Percentiles rank a stretch among this genome's conserved stretches.
These are phyloP conservation scores for Drosophila cardini DNA, from an alignment of 1,140 invertebrate genomes.

Conservation along the genomic window DNA sequence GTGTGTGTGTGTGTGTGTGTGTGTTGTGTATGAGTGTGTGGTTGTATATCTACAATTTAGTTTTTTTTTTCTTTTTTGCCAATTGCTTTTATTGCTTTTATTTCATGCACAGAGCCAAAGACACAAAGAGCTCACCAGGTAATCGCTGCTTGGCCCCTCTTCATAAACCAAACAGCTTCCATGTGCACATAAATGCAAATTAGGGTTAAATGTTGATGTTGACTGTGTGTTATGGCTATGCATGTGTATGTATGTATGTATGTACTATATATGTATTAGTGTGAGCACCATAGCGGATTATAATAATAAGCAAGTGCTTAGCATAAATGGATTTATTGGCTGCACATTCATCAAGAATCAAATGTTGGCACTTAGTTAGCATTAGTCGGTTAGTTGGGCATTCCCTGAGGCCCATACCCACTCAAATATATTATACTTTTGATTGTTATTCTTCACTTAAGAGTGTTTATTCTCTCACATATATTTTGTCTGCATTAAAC, in stretches of 20 bases:
- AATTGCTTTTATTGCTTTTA: slow-evolving; percentile 78
- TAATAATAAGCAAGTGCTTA: slow-evolving; percentile 82
- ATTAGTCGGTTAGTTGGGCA: slow-evolving; percentile 46
- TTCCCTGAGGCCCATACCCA: not conserved
- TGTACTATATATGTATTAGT: slow-evolving; percentile 12
- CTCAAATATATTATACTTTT: not conserved
- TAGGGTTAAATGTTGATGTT: slow-evolving; percentile 75
- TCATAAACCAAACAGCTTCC: slow-evolving; percentile 45
- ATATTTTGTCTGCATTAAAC: too few species aligned
- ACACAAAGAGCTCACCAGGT: slow-evolving; percentile 61
- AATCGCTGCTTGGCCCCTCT: slow-evolving; percentile 44
- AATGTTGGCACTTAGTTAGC: slow-evolving; percentile 57
- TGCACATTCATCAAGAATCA: slow-evolving; percentile 73
- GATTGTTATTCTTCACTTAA: not conserved
- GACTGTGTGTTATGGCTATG: slow-evolving; percentile 31
- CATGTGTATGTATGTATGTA: slow-evolving; percentile 26
- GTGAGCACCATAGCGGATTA: slow-evolving; percentile 61
- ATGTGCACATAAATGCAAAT: slow-evolving; percentile 78
- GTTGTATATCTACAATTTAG: slow-evolving; percentile 33
- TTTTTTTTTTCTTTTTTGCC: slow-evolving; percentile 57
- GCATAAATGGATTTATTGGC: slow-evolving; percentile 77
- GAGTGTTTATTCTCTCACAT: too few species aligned
- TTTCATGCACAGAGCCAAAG: slow-evolving; percentile 40
- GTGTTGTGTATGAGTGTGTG: slow-evolving; percentile 19
- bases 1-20: slow-evolving; percentile 17